Base-by-base conservation (phyloP, 2,888 invertebrate species). In the Elegia similella region DNA sequence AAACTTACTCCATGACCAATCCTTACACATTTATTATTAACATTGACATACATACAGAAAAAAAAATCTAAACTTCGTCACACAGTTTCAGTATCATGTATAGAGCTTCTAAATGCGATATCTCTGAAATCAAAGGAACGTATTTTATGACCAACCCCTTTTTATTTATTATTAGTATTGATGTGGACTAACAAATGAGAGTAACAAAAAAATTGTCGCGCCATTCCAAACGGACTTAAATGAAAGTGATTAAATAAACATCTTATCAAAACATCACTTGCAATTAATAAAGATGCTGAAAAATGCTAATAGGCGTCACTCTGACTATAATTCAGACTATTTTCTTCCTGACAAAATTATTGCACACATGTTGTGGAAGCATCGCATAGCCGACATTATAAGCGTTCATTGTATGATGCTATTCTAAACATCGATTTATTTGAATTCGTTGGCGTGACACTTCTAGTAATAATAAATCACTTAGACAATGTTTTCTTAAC, bases 381-480 rank as follows among this genome's bases (percentile, higher is more conserved):
- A 55, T 58, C 44, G 42, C 57, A 57, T 59, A 60, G 55, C 53
- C 47, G 12, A 43, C 42, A 56, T 44, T 38, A 56, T 52, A 55
- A 53, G 52, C 47, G 52, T 42, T 52, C 47, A 12, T 42, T 52
- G 47, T 50, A 50, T 54, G 48, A 42, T 56, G 57, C 42, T 64
- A 59, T 60, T 62, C 50, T 54, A 50, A 57, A 57, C 58, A 59
- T 55, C 57, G 59, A 62, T 65, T 63, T 62, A 52, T 60, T 61
- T 55, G 53, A 57, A 44, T 56, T 52, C 43, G 61, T 60, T 56
- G 56, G 54, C 54, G 48, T 56, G 44, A 48, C 48, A 56, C 23
- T 59, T 38, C 29, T 38, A 47, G 15, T 55, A 42, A 48, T 42
- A 50, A 52, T 57, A 59, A 54, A 56, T 59, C 47, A 56, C 42